Conservation (phyloP, 2,113 vertebrate genomes). For the Canis aureus region DNA sequence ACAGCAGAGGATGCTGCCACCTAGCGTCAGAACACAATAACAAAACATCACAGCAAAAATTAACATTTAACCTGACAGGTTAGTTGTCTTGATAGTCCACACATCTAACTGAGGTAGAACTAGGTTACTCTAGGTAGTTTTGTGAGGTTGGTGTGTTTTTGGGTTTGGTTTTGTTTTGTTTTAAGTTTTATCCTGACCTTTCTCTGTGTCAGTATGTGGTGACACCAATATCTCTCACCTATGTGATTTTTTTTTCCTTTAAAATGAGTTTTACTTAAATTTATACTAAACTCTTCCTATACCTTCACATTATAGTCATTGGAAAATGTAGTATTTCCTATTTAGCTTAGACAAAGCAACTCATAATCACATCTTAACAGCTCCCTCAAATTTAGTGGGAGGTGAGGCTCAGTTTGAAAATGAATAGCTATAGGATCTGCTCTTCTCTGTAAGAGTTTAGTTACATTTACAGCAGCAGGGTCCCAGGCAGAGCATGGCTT, state of each 20-base stretch:
- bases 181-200: not conserved
- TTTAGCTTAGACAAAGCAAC: not conserved
- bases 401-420: not conserved
- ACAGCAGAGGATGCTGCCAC: constrained; percentile 18
- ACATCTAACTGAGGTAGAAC: not conserved
- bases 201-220: not conserved
- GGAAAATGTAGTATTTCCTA: constrained; percentile 21
- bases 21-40: constrained; percentile 53
- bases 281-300: not conserved
- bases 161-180: not conserved
- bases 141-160: too few relatives aligned
- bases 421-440: not conserved
- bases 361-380: not conserved
- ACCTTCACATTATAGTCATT: not conserved
- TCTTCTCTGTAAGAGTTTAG: not conserved
- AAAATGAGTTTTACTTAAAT: not conserved
- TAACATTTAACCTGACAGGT: not conserved
- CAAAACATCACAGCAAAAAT: not conserved
- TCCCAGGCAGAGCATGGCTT: not conserved
- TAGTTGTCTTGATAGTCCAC: not conserved
- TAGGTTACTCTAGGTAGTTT: not conserved
- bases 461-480: not conserved
- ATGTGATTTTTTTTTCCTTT: not conserved
- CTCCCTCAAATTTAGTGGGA: not conserved
- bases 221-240: not conserved